A percentile compares a stretch with the other conserved stretches of the same genome.
phyloP scores from a whole-genome alignment of 2,888 invertebrate genomes.

The Eristalis arbustorum region DNA sequence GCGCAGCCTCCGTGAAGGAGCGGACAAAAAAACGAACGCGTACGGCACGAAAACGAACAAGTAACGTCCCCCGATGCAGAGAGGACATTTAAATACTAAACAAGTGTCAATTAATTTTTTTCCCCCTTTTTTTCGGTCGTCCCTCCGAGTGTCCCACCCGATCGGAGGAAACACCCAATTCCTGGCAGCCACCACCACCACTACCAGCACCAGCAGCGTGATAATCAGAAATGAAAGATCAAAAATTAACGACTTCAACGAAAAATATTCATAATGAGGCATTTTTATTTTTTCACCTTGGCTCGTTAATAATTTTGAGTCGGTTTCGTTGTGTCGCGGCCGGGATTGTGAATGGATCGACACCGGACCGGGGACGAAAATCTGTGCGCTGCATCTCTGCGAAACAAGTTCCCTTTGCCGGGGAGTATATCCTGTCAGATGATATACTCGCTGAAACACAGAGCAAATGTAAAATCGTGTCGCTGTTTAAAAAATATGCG shows the following conservation, averaged over 20 bases:
- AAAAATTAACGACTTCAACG: constrained; percentile 70
- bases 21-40: constrained; percentile 7
- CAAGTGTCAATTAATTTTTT: constrained; percentile 64
- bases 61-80: constrained; percentile 39
- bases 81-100: constrained; percentile 61
- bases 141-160: constrained; percentile 16
- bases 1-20: neutral
- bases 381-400: constrained; percentile 12
- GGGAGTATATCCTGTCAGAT: constrained; percentile 64
- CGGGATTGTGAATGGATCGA: constrained; percentile 16
- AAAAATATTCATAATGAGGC: constrained; percentile 71
- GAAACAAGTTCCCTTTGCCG: constrained; percentile 63
- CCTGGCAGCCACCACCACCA: neutral
- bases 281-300: constrained; percentile 68
- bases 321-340: constrained; percentile 49
- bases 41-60: constrained; percentile 49
- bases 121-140: neutral
- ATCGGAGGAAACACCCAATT: constrained; percentile 19
- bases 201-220: constrained; percentile 3
- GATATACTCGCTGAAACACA: constrained; percentile 66
- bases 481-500: constrained; percentile 70
- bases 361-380: neutral
- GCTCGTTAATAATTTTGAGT: constrained; percentile 70
- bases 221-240: constrained; percentile 68
- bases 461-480: constrained; percentile 70